These are phyloP conservation scores for Phoxinus dragarum DNA, from an alignment of 2,797 vertebrate species.

Conservation along the genomic window DNA sequence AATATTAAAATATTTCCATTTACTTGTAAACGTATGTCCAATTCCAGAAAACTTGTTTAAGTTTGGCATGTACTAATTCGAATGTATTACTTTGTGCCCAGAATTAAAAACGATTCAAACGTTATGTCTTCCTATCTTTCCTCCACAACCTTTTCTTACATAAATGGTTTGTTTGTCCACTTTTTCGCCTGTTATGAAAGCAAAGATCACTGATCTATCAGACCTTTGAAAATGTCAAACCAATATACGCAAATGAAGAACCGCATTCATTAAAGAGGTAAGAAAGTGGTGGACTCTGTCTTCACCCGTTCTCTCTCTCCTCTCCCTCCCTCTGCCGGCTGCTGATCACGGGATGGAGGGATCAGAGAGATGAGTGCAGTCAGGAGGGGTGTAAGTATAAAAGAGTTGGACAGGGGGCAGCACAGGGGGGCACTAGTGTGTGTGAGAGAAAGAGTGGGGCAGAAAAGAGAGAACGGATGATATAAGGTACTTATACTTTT, in stretches of 20 bases:
- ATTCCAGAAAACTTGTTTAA: background rate
- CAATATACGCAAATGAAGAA: constrained; percentile 21
- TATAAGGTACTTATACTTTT: constrained; percentile 42
- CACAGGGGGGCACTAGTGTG: constrained; percentile 26
- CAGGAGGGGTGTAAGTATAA: constrained; percentile 56
- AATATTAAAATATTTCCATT: background rate
- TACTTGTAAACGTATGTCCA: constrained; percentile 7
- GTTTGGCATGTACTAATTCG: background rate
- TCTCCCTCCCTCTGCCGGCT: constrained; percentile 4
- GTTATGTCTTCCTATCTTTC: constrained; percentile 24
- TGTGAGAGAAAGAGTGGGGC: constrained; percentile 30
- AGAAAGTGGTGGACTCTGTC: background rate
- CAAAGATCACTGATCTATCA: constrained; percentile 6
- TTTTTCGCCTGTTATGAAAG: constrained; percentile 24
- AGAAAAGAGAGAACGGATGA: constrained; percentile 44
- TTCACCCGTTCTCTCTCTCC: background rate
- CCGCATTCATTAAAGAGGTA: constrained; percentile 30
- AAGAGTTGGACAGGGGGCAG: constrained; percentile 46
- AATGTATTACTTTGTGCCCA: constrained; percentile 38
- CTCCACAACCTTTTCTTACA: background rate
- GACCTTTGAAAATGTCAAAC: constrained; percentile 39
- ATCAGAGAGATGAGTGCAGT: constrained; percentile 54
- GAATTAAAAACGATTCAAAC: constrained; percentile 58
- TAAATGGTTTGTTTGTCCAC: constrained; percentile 12
- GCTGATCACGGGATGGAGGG: constrained; percentile 71